Conservation (phyloP, 2,113 vertebrate species). For the Pseudopodoces humilis region DNA sequence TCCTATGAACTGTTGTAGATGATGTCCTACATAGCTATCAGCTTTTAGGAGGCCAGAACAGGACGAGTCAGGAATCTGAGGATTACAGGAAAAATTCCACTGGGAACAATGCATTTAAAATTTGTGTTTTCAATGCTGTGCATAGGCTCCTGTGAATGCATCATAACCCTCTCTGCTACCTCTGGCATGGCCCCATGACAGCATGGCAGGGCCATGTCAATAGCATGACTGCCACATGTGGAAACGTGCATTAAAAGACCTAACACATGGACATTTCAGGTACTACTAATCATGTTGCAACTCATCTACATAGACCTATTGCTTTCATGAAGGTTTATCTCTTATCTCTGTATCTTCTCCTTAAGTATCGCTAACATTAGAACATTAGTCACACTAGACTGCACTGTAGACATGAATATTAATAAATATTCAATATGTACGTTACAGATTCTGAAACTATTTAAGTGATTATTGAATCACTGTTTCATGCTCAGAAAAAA, state of each 20-base stretch:
- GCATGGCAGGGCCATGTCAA: background rate
- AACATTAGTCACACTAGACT: background rate
- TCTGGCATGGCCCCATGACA: background rate
- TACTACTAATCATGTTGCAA: background rate
- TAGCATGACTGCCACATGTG: background rate
- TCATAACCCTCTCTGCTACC: background rate
- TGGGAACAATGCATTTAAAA: background rate
- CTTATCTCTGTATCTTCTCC: background rate
- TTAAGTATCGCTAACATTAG: background rate
- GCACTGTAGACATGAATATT: background rate
- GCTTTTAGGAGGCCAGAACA: background rate
- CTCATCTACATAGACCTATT: background rate
- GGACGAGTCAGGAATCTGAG: background rate
- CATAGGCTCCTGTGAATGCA: background rate
- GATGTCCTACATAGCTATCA: fast-evolving
- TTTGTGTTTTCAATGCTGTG: background rate
- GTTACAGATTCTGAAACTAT: background rate
- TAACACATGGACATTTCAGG: background rate
- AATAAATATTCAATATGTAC: background rate
- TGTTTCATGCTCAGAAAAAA: conserved; percentile 5
- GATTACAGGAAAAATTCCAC: background rate
- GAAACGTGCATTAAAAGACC: background rate
- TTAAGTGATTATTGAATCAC: background rate
- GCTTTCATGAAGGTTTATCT: background rate
- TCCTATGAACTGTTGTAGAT: background rate